Evolutionary conservation across 2,888 invertebrate genomes (phyloP).

Genomic region (Graphium colonna): DNA sequence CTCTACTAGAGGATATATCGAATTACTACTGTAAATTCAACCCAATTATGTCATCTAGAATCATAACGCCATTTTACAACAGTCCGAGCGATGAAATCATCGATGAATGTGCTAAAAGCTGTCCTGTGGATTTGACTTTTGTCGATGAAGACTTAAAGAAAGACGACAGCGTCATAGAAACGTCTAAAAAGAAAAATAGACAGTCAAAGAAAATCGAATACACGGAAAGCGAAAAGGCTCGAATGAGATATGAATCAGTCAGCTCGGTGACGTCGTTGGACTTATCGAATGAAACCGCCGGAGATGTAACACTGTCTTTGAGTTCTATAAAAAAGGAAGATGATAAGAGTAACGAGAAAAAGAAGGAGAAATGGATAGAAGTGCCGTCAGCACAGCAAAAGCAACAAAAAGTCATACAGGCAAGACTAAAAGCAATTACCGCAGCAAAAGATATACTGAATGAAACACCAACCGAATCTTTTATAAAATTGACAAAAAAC

Average conservation of each 20-base stretch:
- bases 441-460: constrained; percentile 62
- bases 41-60: constrained; percentile 79
- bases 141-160: constrained; percentile 74
- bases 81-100: constrained; percentile 81
- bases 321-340: constrained; percentile 53
- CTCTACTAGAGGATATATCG: constrained; percentile 82
- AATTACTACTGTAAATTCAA: constrained; percentile 83
- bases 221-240: constrained; percentile 67
- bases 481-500: constrained; percentile 60
- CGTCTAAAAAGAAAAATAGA: constrained; percentile 61
- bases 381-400: constrained; percentile 65
- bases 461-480: constrained; percentile 55
- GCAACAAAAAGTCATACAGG: constrained; percentile 71
- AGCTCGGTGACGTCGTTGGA: constrained; percentile 68
- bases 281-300: constrained; percentile 55
- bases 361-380: constrained; percentile 68
- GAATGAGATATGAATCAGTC: constrained; percentile 62
- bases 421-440: constrained; percentile 66
- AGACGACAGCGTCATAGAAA: constrained; percentile 58
- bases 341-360: constrained; percentile 46
- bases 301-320: constrained; percentile 63
- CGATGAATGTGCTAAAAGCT: constrained; percentile 54
- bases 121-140: constrained; percentile 68
- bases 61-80: constrained; percentile 84
- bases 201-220: constrained; percentile 66